Percentiles rank a stretch among this genome's conserved stretches.
phyloP scores from a whole-genome alignment of 1,140 invertebrate species.

The Euura saliciscinereae region DNA sequence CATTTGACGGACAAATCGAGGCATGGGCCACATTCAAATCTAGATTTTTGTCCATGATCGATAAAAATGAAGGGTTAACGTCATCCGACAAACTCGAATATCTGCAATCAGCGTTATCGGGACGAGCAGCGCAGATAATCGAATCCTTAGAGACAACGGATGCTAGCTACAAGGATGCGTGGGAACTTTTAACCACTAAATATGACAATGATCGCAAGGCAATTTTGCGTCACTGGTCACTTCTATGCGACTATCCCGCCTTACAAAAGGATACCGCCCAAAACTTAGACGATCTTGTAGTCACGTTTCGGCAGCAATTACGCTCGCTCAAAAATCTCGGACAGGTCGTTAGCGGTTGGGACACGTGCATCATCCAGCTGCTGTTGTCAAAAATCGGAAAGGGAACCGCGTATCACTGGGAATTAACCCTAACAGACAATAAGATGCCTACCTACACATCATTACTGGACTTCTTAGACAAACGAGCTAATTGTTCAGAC shows the following conservation, averaged over 20 bases:
- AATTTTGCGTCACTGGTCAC: constrained; percentile 2
- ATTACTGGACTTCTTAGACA: constrained; percentile 17
- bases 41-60: constrained; percentile 38
- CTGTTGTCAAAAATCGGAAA: constrained; percentile 21
- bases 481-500: constrained; percentile 12
- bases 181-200: constrained; percentile 13
- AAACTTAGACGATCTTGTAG: constrained; percentile 25
- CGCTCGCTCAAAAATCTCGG: constrained; percentile 24
- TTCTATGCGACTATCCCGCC: constrained; percentile 16
- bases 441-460: constrained; percentile 9
- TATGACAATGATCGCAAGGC: constrained; percentile 14
- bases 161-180: constrained; percentile 10
- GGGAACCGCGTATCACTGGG: constrained; percentile 15
- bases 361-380: constrained; percentile 25
- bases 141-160: constrained; percentile 10
- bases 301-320: constrained; percentile 26
- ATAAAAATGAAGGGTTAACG: constrained; percentile 13
- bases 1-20: constrained; percentile 37
- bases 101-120: constrained; percentile 15
- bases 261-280: constrained; percentile 26
- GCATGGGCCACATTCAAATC: constrained; percentile 41
- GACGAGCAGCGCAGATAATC: constrained; percentile 11
- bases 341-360: constrained; percentile 24
- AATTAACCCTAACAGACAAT: constrained; percentile 8
- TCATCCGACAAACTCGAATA: constrained; percentile 11